phyloP scores from a whole-genome alignment of 2,888 invertebrate species.

The Pimpla rufipes region DNA sequence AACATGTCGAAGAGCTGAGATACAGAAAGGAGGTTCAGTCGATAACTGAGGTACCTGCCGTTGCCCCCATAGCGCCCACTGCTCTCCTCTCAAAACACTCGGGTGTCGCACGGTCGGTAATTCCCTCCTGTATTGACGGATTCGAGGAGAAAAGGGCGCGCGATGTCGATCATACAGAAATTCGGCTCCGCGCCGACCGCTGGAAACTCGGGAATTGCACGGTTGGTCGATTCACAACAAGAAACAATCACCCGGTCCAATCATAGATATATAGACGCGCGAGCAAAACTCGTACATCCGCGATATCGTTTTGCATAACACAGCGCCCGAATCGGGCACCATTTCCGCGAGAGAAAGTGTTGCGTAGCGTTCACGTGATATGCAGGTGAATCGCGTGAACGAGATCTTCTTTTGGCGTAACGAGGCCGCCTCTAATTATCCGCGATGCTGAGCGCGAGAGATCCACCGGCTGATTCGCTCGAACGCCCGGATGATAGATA shows the following conservation, averaged over 20 bases:
- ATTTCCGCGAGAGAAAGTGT: conserved; percentile 62
- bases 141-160: not conserved
- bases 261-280: not conserved
- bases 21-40: not conserved
- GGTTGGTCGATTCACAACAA: not conserved
- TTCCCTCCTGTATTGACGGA: conserved; percentile 47
- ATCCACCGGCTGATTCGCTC: conserved; percentile 38
- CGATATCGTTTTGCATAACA: conserved; percentile 26
- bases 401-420: conserved; percentile 59
- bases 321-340: conserved; percentile 18
- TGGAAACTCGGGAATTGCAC: conserved; percentile 20
- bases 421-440: conserved; percentile 65
- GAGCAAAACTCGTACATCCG: not conserved
- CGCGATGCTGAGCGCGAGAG: conserved; percentile 47
- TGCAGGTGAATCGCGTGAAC: conserved; percentile 40
- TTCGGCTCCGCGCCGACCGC: not conserved
- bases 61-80: not conserved
- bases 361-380: conserved; percentile 30
- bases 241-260: not conserved
- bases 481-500: conserved; percentile 13
- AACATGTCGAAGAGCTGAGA: too few relatives aligned
- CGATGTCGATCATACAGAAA: conserved; percentile 28
- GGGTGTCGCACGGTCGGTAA: not conserved
- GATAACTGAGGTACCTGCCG: conserved; percentile 35
- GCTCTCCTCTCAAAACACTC: too few relatives aligned